A percentile compares a stretch with the other conserved stretches of the same genome.
Conservation (phyloP, 2,888 invertebrate genomes). For the Gibbula magus region DNA sequence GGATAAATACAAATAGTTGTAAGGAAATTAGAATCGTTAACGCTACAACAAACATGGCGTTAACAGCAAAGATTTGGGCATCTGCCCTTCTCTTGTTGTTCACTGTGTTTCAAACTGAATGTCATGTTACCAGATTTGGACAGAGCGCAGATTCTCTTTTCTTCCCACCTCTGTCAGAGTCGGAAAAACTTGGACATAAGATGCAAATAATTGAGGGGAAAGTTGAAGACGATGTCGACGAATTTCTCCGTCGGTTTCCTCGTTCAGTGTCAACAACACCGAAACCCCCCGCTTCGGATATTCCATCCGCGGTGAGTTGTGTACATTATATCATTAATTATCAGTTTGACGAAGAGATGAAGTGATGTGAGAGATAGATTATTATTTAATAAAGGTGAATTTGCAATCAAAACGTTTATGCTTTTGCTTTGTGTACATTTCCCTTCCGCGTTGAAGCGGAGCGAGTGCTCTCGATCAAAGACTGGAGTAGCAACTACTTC, state of each 20-base stretch:
- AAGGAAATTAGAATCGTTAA: not conserved
- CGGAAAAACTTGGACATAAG: not conserved
- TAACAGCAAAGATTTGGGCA: conserved; percentile 2
- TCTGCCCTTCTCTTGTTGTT: not conserved
- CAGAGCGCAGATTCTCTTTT: not conserved
- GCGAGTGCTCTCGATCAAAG: no score
- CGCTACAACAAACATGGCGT: conserved; percentile 22
- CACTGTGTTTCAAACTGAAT: not conserved
- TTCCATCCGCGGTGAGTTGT: not conserved
- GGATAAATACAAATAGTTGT: not conserved
- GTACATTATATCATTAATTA: no score
- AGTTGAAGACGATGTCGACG: conserved; percentile 3
- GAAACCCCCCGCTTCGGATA: not conserved
- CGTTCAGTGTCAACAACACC: not conserved
- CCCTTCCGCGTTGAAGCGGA: no score
- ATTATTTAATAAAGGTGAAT: not conserved
- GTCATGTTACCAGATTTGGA: conserved; percentile 9
- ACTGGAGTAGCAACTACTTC: not conserved
- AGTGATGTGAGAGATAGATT: no score
- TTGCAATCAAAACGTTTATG: no score
- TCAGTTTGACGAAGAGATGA: no score
- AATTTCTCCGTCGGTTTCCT: not conserved
- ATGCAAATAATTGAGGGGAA: not conserved
- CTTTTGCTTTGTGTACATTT: not conserved
- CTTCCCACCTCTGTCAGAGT: not conserved